Base-by-base conservation (phyloP, 2,888 invertebrate genomes). In the Penaeus monodon region DNA sequence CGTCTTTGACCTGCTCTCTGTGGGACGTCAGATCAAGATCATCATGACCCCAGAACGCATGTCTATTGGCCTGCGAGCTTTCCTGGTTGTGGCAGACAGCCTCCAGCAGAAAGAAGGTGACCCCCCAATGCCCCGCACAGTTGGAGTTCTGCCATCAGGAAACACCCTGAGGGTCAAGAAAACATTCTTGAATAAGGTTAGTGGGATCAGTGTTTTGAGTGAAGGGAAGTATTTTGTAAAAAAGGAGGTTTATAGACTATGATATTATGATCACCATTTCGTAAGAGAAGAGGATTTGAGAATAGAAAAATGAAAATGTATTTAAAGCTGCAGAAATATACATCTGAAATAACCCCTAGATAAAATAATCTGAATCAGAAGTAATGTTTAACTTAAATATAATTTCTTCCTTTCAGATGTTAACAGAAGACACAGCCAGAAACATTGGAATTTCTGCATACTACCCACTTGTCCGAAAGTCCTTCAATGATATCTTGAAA, bases 61-160 rank as follows among this genome's bases (percentile, higher is more conserved):
- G 99, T 99, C 98, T 91, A 99, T 99, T 85, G 99, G 99, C 0
- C 93, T 99, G 80, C 94, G 99, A 91, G 99, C 99, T 1, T 98
- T 99, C 92, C 94, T 99, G 22, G 99, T 99, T 0, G 99, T 99
- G 3, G 99, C 99, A 0, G 99, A 99, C 92, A 97, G 98, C 91
- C 93, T 99, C 84, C 99, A 99, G 92, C 99, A 99, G 92, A 99
- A 99, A 92, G 99, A 99, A 92, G 99, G 99, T 0, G 99, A 99
- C 91, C 99, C 99, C 0, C 99, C 99, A 0, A 99, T 99, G 99
- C 99, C 99, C 0, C 94, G 98, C 90, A 97, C 98, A 0, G 96
- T 98, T 88, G 98, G 98, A 0, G 97, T 97, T 0, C 93, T 99
- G 84, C 99, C 99, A 0, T 99, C 98, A 0, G 99, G 99, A 0